Evolutionary conservation across 2,888 invertebrate species (phyloP), one percentile per base, ranked within the genome.

Genomic region (Megamerina dolium): DNA sequence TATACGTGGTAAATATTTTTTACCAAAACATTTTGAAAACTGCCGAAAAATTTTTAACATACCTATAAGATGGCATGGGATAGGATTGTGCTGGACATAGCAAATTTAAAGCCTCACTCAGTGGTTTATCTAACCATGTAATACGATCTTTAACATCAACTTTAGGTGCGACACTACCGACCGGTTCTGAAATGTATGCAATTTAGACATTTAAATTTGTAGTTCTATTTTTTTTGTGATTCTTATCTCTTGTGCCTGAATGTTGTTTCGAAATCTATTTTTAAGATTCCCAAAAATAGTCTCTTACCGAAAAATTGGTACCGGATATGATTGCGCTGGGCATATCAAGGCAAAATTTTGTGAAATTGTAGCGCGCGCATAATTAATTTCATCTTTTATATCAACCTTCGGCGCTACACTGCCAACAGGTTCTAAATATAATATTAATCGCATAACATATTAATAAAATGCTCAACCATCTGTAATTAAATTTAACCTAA

Each of bases 81-180:
- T 80, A 83, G 51, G 83, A 85, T 75, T 86, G 85, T 46, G 85
- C 84, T 64, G 83, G 85, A 68, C 86, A 86, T 61, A 83, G 75
- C 55, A 85, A 70, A 44, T 79, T 81, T 62, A 86, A 77, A 60
- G 78, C 75, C 5, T 48, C 36, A 4, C 54, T 58, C 14, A 18
- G 39, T 0, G 55, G 55, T 16, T 74, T 73, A 60, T 76, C 77
- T 52, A 79, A 74, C 73, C 77, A 78, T 42, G 74, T 79, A 50
- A 79, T 76, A 63, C 80, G 79, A 55, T 80, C 76, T 61, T 79
- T 73, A 35, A 77, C 74, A 52, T 81, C 78, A 57, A 83, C 78
- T 67, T 81, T 82, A 31, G 83, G 83, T 21, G 79, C 74, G 51
- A 82, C 81, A 53, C 80, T 78, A 53, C 82, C 82, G 46, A 83